Conservation (phyloP, 2,888 invertebrate genomes). For the Glaucopsyche alexis region DNA sequence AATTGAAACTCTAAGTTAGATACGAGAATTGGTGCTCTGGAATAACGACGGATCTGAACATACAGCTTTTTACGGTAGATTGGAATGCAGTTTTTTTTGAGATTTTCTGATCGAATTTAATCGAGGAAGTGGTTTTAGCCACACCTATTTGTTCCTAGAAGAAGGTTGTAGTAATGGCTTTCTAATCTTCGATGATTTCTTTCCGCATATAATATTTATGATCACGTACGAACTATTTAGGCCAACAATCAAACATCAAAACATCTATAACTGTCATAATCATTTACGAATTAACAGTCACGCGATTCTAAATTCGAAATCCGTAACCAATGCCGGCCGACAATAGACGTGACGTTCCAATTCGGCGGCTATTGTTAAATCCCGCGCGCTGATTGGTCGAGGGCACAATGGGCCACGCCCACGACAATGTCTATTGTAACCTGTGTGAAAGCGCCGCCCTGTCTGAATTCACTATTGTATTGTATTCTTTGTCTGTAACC, state of each 20-base stretch:
- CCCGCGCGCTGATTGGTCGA: conserved; percentile 62
- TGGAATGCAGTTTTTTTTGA: background rate
- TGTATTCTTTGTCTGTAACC: conserved; percentile 17
- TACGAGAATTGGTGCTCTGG: too few relatives aligned
- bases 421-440: conserved; percentile 75
- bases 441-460: conserved; percentile 59
- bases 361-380: conserved; percentile 77
- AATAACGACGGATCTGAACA: background rate
- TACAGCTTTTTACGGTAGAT: background rate
- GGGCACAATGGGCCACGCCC: conserved; percentile 75
- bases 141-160: too few relatives aligned
- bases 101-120: too few relatives aligned
- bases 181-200: too few relatives aligned
- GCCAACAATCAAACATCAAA: too few relatives aligned
- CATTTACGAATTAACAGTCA: background rate
- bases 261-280: background rate
- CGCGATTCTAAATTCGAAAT: conserved; percentile 43
- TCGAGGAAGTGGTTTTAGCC: too few relatives aligned
- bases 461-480: conserved; percentile 28
- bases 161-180: too few relatives aligned
- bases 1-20: too few relatives aligned
- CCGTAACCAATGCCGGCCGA: conserved; percentile 62
- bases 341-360: conserved; percentile 72
- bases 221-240: too few relatives aligned
- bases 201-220: too few relatives aligned